Conservation (phyloP, 2,113 vertebrate genomes). For the Erythrolamprus reginae region DNA sequence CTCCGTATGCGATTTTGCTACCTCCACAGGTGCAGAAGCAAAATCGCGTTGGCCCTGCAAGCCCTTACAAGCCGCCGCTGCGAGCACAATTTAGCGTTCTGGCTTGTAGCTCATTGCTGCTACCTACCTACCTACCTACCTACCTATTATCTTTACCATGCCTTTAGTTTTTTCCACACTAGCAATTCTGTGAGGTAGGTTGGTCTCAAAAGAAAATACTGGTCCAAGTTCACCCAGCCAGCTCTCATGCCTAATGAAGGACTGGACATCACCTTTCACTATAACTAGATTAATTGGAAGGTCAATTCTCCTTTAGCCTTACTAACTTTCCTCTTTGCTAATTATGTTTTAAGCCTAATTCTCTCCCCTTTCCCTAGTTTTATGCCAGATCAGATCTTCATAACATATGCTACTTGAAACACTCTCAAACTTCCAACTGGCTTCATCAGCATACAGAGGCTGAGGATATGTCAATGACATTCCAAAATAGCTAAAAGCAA, state of each 20-base stretch:
- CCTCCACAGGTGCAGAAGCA: too few species aligned
- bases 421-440: not conserved
- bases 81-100: too few species aligned
- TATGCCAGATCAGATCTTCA: not conserved
- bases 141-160: not conserved
- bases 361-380: not conserved
- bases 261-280: not conserved
- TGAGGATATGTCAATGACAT: not conserved
- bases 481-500: slow-evolving; percentile 26
- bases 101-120: too few species aligned
- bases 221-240: not conserved
- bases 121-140: too few species aligned
- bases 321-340: not conserved
- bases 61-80: too few species aligned
- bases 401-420: not conserved
- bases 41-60: too few species aligned
- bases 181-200: not conserved
- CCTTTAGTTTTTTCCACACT: not conserved
- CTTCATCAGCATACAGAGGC: not conserved
- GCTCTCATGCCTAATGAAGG: not conserved
- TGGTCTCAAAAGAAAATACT: not conserved
- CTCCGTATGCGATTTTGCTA: too few species aligned
- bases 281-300: not conserved
- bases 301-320: not conserved
- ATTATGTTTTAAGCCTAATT: not conserved